Evolutionary conservation across 2,113 vertebrate species (phyloP).

Genomic region (Prietella phreatophila): DNA sequence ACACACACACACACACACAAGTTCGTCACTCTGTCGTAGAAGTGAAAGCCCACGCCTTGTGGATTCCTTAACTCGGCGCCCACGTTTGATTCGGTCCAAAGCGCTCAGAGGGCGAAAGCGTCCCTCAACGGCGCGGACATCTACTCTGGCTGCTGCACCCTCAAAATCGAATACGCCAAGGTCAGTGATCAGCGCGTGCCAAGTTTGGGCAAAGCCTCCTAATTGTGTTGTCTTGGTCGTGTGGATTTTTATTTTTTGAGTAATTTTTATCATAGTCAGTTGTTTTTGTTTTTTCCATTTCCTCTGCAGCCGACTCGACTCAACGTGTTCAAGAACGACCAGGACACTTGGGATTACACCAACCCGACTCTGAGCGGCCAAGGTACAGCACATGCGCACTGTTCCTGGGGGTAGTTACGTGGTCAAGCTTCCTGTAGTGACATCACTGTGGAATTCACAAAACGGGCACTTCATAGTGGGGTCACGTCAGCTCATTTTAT

Average conservation of each 20-base stretch:
- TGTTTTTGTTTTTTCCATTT: background rate
- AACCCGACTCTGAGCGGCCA: slow-evolving; percentile 91
- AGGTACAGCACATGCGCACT: slow-evolving; percentile 75
- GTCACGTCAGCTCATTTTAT: slow-evolving; percentile 52
- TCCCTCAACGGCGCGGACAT: slow-evolving; percentile 94
- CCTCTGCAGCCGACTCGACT: slow-evolving; percentile 83
- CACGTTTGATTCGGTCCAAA: slow-evolving; percentile 93
- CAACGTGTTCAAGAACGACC: slow-evolving; percentile 97
- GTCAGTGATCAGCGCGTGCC: slow-evolving; percentile 59
- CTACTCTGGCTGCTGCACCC: slow-evolving; percentile 93
- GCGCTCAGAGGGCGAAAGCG: slow-evolving; percentile 92
- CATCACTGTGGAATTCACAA: slow-evolving; percentile 54
- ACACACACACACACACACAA: too few relatives aligned
- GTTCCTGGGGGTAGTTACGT: slow-evolving; percentile 62
- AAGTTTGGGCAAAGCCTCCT: background rate
- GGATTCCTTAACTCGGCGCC: slow-evolving; percentile 71
- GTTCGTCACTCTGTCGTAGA: too few relatives aligned
- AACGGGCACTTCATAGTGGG: slow-evolving; percentile 49
- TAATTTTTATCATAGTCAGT: too few relatives aligned
- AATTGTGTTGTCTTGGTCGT: background rate
- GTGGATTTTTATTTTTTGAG: too few relatives aligned
- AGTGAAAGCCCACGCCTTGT: background rate
- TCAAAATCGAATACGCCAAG: slow-evolving; percentile 97
- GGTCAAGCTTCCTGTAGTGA: slow-evolving; percentile 60
- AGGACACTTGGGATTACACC: slow-evolving; percentile 97